Conservation (phyloP, 2,797 vertebrate genomes). For the Lycodopsis pacificus region DNA sequence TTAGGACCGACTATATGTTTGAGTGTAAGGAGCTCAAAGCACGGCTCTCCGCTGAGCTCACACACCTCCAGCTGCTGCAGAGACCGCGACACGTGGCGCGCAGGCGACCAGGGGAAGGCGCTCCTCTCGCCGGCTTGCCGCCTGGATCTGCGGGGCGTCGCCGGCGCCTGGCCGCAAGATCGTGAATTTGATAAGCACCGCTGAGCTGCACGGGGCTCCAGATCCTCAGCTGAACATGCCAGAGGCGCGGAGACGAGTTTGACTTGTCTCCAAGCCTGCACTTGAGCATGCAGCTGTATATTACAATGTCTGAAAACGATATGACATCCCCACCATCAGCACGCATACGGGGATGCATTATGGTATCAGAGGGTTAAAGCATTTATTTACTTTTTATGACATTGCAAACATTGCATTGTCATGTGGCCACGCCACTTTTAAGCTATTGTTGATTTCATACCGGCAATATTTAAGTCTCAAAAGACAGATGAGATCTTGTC, state of each 20-base stretch:
- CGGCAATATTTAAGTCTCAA: not conserved
- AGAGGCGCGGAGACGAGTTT: not conserved
- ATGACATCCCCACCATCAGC: conserved; percentile 26
- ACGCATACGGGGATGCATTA: not conserved
- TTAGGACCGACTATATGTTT: not conserved
- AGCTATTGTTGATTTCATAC: not conserved
- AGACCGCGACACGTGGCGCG: conserved; percentile 89
- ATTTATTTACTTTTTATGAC: not conserved
- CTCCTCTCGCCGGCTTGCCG: conserved; percentile 82
- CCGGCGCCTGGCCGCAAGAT: conserved; percentile 79
- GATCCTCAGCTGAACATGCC: conserved; percentile 18
- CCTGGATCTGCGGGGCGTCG: conserved; percentile 81
- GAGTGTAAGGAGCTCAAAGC: not conserved
- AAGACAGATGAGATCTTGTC: not conserved
- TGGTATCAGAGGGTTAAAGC: not conserved
- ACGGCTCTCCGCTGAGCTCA: conserved; percentile 38
- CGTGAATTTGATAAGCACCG: conserved; percentile 69
- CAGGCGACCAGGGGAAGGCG: conserved; percentile 84
- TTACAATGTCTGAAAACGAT: conserved; percentile 23
- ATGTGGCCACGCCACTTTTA: not conserved
- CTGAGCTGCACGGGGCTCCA: conserved; percentile 37
- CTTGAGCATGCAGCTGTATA: conserved; percentile 29
- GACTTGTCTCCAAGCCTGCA: not conserved
- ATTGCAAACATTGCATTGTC: not conserved
- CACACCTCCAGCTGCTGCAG: conserved; percentile 80